phyloP scores from a whole-genome alignment of 2,888 invertebrate genomes.

The Philereme transversata region DNA sequence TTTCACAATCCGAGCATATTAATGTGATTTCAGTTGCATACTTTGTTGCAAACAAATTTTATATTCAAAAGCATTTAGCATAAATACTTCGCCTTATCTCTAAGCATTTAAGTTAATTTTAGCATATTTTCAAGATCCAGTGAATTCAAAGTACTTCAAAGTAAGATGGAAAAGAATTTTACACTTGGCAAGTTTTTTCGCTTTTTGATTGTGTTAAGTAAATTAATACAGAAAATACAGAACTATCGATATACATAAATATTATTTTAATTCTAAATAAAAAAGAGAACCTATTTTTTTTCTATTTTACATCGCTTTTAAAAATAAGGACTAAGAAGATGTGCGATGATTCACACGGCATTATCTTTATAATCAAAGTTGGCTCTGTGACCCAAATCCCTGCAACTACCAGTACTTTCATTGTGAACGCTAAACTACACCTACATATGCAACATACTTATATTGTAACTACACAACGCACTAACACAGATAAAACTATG shows the following conservation, averaged over 20 bases:
- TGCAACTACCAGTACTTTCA: conserved; percentile 81
- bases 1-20: conserved; percentile 28
- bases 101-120: too few relatives aligned
- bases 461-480: conserved; percentile 29
- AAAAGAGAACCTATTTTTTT: too few relatives aligned
- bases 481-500: conserved; percentile 40
- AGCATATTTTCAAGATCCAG: too few relatives aligned
- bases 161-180: too few relatives aligned
- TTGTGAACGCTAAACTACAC: conserved; percentile 77
- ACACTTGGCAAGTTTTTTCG: too few relatives aligned
- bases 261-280: too few relatives aligned
- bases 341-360: conserved; percentile 79
- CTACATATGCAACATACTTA: conserved; percentile 47
- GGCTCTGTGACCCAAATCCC: conserved; percentile 81
- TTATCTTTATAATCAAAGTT: conserved; percentile 83
- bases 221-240: too few relatives aligned
- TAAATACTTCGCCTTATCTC: not conserved
- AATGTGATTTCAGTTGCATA: conserved; percentile 21
- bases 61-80: conserved; percentile 15
- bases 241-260: too few relatives aligned
- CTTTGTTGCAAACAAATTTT: conserved; percentile 11
- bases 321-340: conserved; percentile 58
- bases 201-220: too few relatives aligned
- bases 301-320: not conserved
- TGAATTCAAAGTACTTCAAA: too few relatives aligned